Base-by-base conservation (phyloP, 2,113 vertebrate genomes). In the Gasterosteus aculeatus region DNA sequence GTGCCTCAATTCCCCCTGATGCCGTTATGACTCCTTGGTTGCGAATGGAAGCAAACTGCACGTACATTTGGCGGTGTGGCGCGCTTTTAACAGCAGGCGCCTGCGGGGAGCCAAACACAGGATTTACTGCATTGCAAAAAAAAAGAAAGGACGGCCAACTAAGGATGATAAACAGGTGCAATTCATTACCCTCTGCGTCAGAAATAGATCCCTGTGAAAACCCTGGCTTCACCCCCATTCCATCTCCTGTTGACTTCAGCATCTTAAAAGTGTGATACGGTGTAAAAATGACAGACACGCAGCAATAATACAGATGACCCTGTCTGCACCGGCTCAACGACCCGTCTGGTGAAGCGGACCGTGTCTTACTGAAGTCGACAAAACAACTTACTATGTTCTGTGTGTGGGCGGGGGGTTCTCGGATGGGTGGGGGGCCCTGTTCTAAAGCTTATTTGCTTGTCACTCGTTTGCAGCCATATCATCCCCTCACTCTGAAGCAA, bases 101-200 rank as follows among this genome's bases (percentile, higher is more conserved):
- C 16, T 18, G 49, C 19, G 31, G 80, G 75, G 74, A 84, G 89
- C 85, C 77, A 91, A 88, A 91, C 67, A 51, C 61, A 91, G 92
- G 85, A 91, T 90, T 86, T 87, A 87, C 79, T 81, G 70, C 81
- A 69, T 77, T 83, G 82, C 61, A 62, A 65, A 88, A 89, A 88
- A 75, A 68, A 85, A 59, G 60, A 89, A 89, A 88, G 74, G 63
- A 84, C 86, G 72, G 80, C 83, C 72, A 82, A 85, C 81, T 88
- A 79, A 84, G 83, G 88, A 89, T 80, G 77, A 69, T 77, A 90
- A 91, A 86, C 90, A 90, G 92, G 85, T 90, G 86, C 77, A 83
- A 75, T 85, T 91, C 81, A 90, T 89, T 86, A 78, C 80, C 72
- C 75, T 15, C 73, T 18, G 6, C 71, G 85, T 86, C 90, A 86